Base-by-base conservation (phyloP, 1,140 invertebrate species). In the Drosophila leontia region DNA sequence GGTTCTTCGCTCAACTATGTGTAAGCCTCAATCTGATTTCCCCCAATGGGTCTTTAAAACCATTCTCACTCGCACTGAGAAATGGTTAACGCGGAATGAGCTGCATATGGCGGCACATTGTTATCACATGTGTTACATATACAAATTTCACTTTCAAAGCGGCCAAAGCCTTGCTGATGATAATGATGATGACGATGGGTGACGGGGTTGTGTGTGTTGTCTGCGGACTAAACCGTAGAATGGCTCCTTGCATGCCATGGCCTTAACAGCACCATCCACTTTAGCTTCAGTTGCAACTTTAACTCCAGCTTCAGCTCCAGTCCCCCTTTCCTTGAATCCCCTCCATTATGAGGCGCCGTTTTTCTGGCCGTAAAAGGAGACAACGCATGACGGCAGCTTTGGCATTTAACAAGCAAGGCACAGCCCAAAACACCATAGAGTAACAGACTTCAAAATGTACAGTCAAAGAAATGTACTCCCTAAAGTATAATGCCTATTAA, bases 71-170 rank as follows among this genome's bases (percentile, higher is more conserved):
- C 42, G 19, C n/a, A 50, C 58, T 42, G 19, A 41, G n/a, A 55
- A 75, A 75, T 75, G 23, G 67, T 61, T 35, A 35, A 29, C 26
- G 50, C 35, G 23, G 23, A 7, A 63, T 34, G 35, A 12, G 45
- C 29, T 26, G 37, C 11, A 37, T 45, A 34, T 35, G 41, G 57
- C 19, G 37, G 19, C 47, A 26, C 51, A 72, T 71, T 59, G 44
- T 55, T 44, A 57, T 29, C 75, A 75, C 61, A 82, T 86, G 69
- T 85, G 82, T 63, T 71, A 62, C 65, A 75, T 17, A 60, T 59
- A 57, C 55, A 76, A 83, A 88, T 88, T 87, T 87, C 84, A 87
- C 84, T 87, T 87, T 87, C 84, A 78, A 84, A 69, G 80, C 35
- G 61, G 48, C 65, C 78, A 78, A 75, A 65, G 60, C 61, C 47